Percentiles rank a stretch among this genome's conserved stretches.
Evolutionary conservation across 1,140 invertebrate species (phyloP).

Genomic region (Brachionus koreanus): DNA sequence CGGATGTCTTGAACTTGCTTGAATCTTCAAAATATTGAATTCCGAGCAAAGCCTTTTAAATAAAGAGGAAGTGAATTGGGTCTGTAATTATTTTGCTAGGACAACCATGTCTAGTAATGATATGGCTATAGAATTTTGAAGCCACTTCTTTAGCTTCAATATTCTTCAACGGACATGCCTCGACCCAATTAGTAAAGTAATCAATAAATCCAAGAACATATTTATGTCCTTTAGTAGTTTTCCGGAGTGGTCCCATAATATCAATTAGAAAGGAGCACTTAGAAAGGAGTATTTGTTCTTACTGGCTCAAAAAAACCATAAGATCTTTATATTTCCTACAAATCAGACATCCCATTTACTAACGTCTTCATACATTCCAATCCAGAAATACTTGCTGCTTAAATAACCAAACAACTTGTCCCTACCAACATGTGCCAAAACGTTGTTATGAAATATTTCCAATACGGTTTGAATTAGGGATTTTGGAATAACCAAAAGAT

Average conservation of each 20-base stretch:
- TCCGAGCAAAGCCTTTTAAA: neutral
- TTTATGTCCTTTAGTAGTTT: conserved; percentile 47
- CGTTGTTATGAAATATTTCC: neutral
- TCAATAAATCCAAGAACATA: conserved; percentile 54
- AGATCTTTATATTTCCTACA: neutral
- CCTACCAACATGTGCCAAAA: neutral
- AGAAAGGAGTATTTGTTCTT: neutral
- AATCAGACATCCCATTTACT: neutral
- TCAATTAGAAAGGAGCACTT: conserved; percentile 45
- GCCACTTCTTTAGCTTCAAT: conserved; percentile 54
- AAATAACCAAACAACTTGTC: neutral
- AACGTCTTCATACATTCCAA: neutral
- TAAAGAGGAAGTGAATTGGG: neutral
- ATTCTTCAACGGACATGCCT: conserved; percentile 53
- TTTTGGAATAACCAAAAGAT: neutral
- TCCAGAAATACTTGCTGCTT: neutral
- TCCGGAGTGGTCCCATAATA: conserved; percentile 46
- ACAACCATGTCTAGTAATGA: conserved; percentile 48
- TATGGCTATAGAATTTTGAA: conserved; percentile 49
- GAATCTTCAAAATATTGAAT: conserved; percentile 44
- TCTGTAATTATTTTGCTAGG: neutral
- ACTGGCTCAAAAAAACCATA: neutral
- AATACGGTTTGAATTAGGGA: neutral
- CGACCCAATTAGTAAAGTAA: conserved; percentile 56
- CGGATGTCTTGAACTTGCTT: conserved; percentile 48